Percentiles rank a stretch among this genome's conserved stretches.
phyloP scores from a whole-genome alignment of 2,113 vertebrate species.

The Sus scrofa region T2T-Sscrofa CM000818.6:79037001-79037500 shows the following conservation, averaged over 20 bases:
- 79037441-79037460: conserved; percentile 36
- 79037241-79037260: not conserved
- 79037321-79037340: conserved; percentile 19
- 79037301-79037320: not conserved
- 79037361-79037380: not conserved
- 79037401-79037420: conserved; percentile 11
- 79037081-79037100: too few species aligned
- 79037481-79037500: not conserved
- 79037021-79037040: too few species aligned
- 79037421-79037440: not conserved
- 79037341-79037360: not conserved
- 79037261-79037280: not conserved
- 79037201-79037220: not conserved
- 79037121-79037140: too few species aligned
- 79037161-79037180: not conserved
- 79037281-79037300: conserved; percentile 17
- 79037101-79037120: too few species aligned
- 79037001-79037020: too few species aligned
- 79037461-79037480: not conserved
- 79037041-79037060: too few species aligned
- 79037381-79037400: not conserved
- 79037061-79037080: too few species aligned
- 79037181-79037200: not conserved
- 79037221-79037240: not conserved
- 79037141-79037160: too few species aligned